Evolutionary conservation across 2,113 vertebrate genomes (phyloP).

Genomic region (Neotoma lepida): DNA sequence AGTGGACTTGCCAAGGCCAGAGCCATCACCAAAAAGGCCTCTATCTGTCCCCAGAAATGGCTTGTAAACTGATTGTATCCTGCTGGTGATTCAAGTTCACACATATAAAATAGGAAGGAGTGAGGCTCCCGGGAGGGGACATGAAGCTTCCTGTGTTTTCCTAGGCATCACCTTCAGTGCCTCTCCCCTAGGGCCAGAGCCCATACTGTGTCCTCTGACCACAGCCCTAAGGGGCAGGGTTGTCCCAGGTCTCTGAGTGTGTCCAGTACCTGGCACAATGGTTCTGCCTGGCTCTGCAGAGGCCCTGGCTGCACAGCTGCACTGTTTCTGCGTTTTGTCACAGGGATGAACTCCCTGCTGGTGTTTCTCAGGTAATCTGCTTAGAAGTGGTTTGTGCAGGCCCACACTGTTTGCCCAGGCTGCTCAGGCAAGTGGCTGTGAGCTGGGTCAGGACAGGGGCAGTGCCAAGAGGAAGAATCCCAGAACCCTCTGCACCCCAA

Average conservation of each 20-base stretch:
- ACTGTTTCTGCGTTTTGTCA: not conserved
- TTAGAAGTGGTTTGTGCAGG: not conserved
- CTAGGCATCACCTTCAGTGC: not conserved
- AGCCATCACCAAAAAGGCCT: not conserved
- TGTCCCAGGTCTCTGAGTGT: not conserved
- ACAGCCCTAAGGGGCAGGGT: not conserved
- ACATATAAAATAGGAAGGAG: not conserved
- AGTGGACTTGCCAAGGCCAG: not conserved
- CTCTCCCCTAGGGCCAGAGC: not conserved
- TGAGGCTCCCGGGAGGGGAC: not conserved
- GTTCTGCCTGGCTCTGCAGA: not conserved
- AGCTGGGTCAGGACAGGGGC: no score
- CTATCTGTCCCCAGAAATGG: not conserved
- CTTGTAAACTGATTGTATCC: not conserved
- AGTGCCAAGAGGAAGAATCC: not conserved
- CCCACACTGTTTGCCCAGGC: not conserved
- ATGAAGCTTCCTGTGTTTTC: not conserved
- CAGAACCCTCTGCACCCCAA: not conserved
- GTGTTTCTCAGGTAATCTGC: not conserved
- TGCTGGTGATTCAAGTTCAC: not conserved
- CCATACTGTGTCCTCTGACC: not conserved
- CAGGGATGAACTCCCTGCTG: not conserved
- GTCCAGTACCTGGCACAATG: not conserved
- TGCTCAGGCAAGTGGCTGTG: not conserved
- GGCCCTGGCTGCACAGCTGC: accelerated